These are phyloP conservation scores for Verasper variegatus DNA, from an alignment of 2,113 vertebrate genomes.

Conservation along the genomic window DNA sequence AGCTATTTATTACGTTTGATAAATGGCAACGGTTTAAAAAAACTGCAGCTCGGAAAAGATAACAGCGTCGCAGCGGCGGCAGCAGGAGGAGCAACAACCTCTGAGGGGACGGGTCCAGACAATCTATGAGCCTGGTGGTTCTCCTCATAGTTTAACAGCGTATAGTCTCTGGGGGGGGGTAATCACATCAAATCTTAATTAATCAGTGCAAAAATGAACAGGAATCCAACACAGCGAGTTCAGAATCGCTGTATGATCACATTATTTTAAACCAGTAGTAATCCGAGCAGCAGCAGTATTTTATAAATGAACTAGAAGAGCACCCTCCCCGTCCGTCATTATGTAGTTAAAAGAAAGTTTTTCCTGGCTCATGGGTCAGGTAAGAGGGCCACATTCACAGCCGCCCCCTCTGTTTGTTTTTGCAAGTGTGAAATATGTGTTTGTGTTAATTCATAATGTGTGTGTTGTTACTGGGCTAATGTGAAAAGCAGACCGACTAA, in stretches of 20 bases:
- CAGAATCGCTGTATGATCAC: too few relatives aligned
- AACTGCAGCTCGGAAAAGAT: background rate
- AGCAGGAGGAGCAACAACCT: background rate
- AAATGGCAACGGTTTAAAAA: background rate
- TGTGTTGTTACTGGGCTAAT: slow-evolving; percentile 23
- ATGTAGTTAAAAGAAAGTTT: background rate
- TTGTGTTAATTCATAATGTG: slow-evolving; percentile 7
- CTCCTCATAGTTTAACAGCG: background rate
- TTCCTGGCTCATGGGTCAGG: background rate
- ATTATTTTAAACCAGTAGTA: too few relatives aligned
- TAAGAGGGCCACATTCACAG: background rate
- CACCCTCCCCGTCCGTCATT: too few relatives aligned
- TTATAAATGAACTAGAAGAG: too few relatives aligned
- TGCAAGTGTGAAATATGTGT: background rate
- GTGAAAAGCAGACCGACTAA: slow-evolving; percentile 36
- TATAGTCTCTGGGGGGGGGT: too few relatives aligned
- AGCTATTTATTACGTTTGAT: background rate
- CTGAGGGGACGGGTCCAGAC: slow-evolving; percentile 14
- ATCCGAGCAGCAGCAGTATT: too few relatives aligned
- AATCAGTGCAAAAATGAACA: too few relatives aligned
- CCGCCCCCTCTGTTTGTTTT: background rate
- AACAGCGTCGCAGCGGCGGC: background rate
- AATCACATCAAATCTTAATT: too few relatives aligned
- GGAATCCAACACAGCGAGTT: too few relatives aligned
- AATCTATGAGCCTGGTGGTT: background rate